Evolutionary conservation across 2,113 vertebrate species (phyloP), one percentile per base, ranked within the genome.

Genomic region (Tricholaema leucomelas): DNA sequence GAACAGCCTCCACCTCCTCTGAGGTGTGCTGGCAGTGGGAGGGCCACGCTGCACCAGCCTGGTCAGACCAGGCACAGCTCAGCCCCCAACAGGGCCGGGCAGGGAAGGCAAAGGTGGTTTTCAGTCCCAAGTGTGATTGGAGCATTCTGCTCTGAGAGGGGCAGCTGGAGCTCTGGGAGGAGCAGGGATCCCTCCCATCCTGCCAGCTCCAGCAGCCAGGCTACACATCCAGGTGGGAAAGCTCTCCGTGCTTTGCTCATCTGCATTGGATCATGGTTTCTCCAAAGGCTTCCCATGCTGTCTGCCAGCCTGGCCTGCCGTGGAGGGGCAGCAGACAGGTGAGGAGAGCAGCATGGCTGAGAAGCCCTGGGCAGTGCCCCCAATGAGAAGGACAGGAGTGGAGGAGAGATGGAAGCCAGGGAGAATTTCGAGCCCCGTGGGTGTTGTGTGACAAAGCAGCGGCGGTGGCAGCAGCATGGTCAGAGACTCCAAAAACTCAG

Each of bases 381-480:
- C 1, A 5, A 28, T 71, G 82, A 81, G 60, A 48, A 88, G 80
- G 85, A 91, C 52, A 70, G 79, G 70, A 61, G 87, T 77, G 93
- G 89, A 94, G 83, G 46, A 77, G 88, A 82, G 88, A 94, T 93
- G 96, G 95, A 94, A 96, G 94, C 92, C 91, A 93, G 92, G 95
- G 96, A 97, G 95, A 97, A 97, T 97, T 98, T 97, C 97, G 97
- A 97, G 97, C 97, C 97, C 97, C 85, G 90, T 87, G 78, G 91
- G 94, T 91, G 92, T 93, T 77, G 74, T 90, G 97, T 92, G 88
- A 88, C 85, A 95, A 97, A 97, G 98, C 97, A 97, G 97, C 88
- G 81, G 97, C 91, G 77, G 91, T 92, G 94, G 96, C 94, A 96
- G 97, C 96, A 94, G 97, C 88, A 81, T 92, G 96, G 92, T 97